A percentile compares a stretch with the other conserved stretches of the same genome.
phyloP scores from a whole-genome alignment of 2,888 invertebrate genomes.

The Ennomos fuscantarius region DNA sequence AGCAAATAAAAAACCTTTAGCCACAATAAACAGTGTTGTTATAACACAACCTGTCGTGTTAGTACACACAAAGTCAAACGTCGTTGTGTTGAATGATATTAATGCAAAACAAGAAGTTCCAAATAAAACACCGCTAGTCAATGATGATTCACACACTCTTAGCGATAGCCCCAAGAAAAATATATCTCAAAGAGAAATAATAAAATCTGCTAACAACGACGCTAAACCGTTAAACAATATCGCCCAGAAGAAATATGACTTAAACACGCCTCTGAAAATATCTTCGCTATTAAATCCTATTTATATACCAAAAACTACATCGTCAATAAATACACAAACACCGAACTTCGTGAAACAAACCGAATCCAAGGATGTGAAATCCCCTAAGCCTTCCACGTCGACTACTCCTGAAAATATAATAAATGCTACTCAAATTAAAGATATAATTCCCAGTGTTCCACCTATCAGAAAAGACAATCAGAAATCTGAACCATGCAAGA shows the following conservation, averaged over 20 bases:
- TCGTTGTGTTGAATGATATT: slow-evolving; percentile 26
- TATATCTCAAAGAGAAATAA: slow-evolving; percentile 11
- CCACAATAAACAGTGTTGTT: slow-evolving; percentile 43
- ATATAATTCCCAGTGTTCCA: background rate
- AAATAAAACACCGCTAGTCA: background rate
- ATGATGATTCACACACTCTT: background rate
- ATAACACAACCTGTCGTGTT: slow-evolving; percentile 50
- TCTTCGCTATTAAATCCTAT: slow-evolving; percentile 70
- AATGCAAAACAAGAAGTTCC: slow-evolving; percentile 18
- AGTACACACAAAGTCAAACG: slow-evolving; percentile 44
- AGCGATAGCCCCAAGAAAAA: background rate
- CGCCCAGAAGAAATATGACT: slow-evolving; percentile 42
- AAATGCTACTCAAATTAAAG: slow-evolving; percentile 8
- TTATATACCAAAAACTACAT: slow-evolving; percentile 48
- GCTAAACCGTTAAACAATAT: slow-evolving; percentile 11
- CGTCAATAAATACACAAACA: slow-evolving; percentile 27
- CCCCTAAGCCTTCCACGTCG: slow-evolving; percentile 7
- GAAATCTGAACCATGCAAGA: slow-evolving; percentile 18
- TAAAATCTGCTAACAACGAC: slow-evolving; percentile 20
- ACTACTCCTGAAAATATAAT: background rate
- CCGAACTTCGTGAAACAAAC: slow-evolving; percentile 12
- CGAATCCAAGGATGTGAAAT: slow-evolving; percentile 11
- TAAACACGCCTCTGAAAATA: slow-evolving; percentile 64
- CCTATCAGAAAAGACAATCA: slow-evolving; percentile 7
- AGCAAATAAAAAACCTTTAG: slow-evolving; percentile 13